These are phyloP conservation scores for Glyptemys insculpta DNA, from an alignment of 2,797 vertebrate genomes.

Conservation along the genomic window DNA sequence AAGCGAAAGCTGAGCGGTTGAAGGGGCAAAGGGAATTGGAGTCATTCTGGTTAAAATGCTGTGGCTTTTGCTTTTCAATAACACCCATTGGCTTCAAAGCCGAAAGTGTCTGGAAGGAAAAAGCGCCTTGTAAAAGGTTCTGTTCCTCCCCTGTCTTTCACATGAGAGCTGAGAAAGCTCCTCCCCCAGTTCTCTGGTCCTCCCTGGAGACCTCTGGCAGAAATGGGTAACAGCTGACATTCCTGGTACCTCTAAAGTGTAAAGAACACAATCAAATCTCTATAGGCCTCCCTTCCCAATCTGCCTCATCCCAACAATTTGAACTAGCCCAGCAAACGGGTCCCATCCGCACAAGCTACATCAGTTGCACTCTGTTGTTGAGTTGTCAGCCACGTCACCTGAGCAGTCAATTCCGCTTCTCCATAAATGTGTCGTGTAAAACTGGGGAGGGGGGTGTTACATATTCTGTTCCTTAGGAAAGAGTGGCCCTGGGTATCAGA, in stretches of 20 bases:
- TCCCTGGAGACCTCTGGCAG: too few relatives aligned
- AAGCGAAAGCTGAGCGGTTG: neutral
- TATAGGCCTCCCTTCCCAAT: rapidly evolving
- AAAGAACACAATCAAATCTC: rapidly evolving
- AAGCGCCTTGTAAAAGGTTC: neutral
- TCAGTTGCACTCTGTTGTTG: neutral
- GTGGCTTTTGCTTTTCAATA: too few relatives aligned
- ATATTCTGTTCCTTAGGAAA: neutral
- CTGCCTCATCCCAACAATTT: too few relatives aligned
- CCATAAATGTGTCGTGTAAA: slow-evolving; percentile 14
- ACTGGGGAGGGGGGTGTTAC: neutral
- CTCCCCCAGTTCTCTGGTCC: neutral
- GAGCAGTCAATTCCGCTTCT: neutral
- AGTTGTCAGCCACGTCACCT: neutral
- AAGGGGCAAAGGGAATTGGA: neutral
- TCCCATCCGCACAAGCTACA: slow-evolving; percentile 11
- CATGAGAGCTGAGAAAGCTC: neutral
- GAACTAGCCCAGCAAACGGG: neutral
- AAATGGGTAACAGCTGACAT: neutral
- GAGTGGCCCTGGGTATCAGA: neutral
- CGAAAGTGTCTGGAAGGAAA: neutral
- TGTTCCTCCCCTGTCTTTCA: neutral
- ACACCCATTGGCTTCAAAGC: neutral
- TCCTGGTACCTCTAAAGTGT: rapidly evolving
- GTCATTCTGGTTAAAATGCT: neutral